These are phyloP conservation scores for Caretta caretta DNA, from an alignment of 2,113 vertebrate species.

Conservation along the genomic window DNA sequence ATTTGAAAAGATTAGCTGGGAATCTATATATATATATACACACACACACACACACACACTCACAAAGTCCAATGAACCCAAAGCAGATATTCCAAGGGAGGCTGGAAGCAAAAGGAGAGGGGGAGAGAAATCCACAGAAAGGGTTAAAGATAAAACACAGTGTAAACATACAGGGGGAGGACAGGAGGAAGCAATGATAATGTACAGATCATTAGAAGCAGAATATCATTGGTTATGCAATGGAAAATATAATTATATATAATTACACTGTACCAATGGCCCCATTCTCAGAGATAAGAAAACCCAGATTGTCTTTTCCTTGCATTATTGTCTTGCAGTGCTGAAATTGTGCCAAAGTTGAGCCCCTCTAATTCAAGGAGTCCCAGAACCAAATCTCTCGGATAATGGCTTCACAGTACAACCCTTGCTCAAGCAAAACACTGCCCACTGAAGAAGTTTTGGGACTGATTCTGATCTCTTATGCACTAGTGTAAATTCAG, in stretches of 20 bases:
- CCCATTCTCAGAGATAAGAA: conserved; percentile 26
- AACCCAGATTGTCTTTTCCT: neutral
- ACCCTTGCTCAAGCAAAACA: neutral
- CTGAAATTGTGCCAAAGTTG: neutral
- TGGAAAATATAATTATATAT: conserved; percentile 39
- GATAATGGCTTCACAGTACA: neutral
- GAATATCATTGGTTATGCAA: conserved; percentile 39
- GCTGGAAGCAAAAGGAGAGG: neutral
- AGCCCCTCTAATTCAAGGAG: rapidly evolving
- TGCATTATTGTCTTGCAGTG: neutral
- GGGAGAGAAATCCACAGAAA: conserved; percentile 23
- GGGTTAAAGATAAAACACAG: conserved; percentile 62
- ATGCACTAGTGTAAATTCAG: neutral
- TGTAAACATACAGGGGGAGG: neutral
- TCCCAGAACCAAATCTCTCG: neutral
- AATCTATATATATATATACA: conserved; percentile 49
- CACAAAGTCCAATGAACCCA: conserved; percentile 44
- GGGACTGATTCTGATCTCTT: neutral
- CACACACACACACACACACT: no score
- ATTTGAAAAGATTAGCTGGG: conserved; percentile 92
- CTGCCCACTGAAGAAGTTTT: neutral
- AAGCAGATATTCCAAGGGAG: rapidly evolving
- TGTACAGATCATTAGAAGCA: conserved; percentile 51
- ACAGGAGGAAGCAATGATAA: conserved; percentile 42
- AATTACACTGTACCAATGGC: neutral